Evolutionary conservation across 2,797 vertebrate species (phyloP).

Genomic region (Labeo calbasu): DNA sequence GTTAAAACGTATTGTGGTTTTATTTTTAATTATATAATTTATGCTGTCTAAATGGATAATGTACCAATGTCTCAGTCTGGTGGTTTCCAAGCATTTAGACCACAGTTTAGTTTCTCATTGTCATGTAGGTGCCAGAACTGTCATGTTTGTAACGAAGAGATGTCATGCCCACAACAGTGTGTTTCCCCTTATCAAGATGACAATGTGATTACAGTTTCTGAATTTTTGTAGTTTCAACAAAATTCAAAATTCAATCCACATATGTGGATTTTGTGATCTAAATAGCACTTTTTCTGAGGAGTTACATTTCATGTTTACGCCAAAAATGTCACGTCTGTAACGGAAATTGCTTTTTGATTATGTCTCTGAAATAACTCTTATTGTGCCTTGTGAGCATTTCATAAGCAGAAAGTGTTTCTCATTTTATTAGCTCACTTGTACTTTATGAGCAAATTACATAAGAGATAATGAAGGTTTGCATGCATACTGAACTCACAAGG

Average conservation of each 20-base stretch:
- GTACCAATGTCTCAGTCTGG: neutral
- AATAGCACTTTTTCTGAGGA: neutral
- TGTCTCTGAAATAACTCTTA: neutral
- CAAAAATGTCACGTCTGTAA: neutral
- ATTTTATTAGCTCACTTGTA: neutral
- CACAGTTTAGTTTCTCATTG: neutral
- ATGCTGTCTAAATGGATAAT: neutral
- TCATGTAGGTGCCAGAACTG: neutral
- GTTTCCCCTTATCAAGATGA: neutral
- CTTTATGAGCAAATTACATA: neutral
- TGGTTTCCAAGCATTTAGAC: neutral
- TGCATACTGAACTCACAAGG: neutral
- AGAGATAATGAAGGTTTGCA: neutral
- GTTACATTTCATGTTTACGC: neutral
- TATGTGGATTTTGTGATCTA: neutral
- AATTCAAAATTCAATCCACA: neutral
- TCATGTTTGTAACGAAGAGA: neutral
- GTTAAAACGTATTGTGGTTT: neutral
- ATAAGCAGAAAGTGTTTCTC: conserved; percentile 10
- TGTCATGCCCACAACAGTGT: neutral
- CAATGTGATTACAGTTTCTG: neutral
- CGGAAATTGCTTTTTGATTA: neutral
- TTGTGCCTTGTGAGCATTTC: neutral
- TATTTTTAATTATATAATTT: neutral
- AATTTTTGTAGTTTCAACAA: conserved; percentile 1